Evolutionary conservation across 2,888 invertebrate species (phyloP).

Genomic region (Agonopterix alstromeriana): DNA sequence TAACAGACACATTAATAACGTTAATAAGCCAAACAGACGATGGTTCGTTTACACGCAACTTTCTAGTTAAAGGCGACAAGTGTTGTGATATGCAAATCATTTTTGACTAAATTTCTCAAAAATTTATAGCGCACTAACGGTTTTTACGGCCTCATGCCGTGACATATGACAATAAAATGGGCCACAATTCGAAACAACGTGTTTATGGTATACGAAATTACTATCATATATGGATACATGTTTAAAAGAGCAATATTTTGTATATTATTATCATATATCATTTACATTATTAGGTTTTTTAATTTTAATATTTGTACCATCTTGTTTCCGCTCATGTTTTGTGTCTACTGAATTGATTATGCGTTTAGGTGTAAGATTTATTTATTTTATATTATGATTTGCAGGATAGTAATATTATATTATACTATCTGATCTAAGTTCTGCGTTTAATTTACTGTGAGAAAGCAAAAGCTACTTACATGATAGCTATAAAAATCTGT

Average conservation of each 20-base stretch:
- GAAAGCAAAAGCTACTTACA: too few species aligned
- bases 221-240: conserved; percentile 38
- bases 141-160: conserved; percentile 54
- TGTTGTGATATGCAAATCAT: conserved; percentile 61
- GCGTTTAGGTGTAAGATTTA: conserved; percentile 3
- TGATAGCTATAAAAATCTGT: too few species aligned
- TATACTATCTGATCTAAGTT: too few species aligned
- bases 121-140: conserved; percentile 48
- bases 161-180: conserved; percentile 60
- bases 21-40: conserved; percentile 46
- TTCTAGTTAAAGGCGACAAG: conserved; percentile 46
- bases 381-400: neutral
- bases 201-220: conserved; percentile 57
- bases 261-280: conserved; percentile 44
- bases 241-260: conserved; percentile 32
- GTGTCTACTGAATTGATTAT: conserved; percentile 4
- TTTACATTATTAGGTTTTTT: conserved; percentile 26
- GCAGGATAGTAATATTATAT: too few species aligned
- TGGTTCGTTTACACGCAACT: conserved; percentile 50
- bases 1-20: conserved; percentile 40
- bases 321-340: conserved; percentile 14
- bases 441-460: too few species aligned
- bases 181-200: conserved; percentile 51
- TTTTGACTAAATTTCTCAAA: conserved; percentile 22
- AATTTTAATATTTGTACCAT: conserved; percentile 22